Evolutionary conservation across 2,888 invertebrate species (phyloP).

Genomic region (Troides aeacus): DNA sequence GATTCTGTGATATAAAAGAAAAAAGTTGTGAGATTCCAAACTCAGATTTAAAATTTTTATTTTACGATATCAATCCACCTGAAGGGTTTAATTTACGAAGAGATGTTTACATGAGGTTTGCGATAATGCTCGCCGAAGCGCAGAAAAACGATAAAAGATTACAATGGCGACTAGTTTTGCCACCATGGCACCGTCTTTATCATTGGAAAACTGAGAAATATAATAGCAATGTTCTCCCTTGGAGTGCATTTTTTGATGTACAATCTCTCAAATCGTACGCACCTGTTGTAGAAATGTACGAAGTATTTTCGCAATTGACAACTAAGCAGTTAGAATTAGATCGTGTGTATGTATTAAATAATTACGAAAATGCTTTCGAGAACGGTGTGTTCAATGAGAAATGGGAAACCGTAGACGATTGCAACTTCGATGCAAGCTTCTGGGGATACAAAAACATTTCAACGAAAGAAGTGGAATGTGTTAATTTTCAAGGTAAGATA

Average conservation of each 20-base stretch:
- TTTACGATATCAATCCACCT: constrained; percentile 96
- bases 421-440: constrained; percentile 72
- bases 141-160: constrained; percentile 69
- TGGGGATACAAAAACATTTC: constrained; percentile 87
- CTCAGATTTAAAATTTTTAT: constrained; percentile 81
- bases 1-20: constrained; percentile 31
- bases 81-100: constrained; percentile 98
- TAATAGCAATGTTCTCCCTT: constrained; percentile 83
- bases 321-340: constrained; percentile 80
- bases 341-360: constrained; percentile 88
- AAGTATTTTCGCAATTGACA: constrained; percentile 79
- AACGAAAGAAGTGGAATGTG: constrained; percentile 83
- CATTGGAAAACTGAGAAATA: constrained; percentile 89
- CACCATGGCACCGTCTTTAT: constrained; percentile 94
- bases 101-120: constrained; percentile 97
- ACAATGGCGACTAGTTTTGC: constrained; percentile 87
- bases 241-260: constrained; percentile 93
- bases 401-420: constrained; percentile 84
- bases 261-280: constrained; percentile 87
- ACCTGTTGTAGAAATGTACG: constrained; percentile 92
- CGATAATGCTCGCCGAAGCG: constrained; percentile 88
- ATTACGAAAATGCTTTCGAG: constrained; percentile 91
- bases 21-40: constrained; percentile 25
- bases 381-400: constrained; percentile 90
- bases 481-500: constrained; percentile 90